Evolutionary conservation across 92 coral and sea anemone species (phyloP), one percentile per base, ranked within the genome.

Genomic region (Epizoanthus illoricatus): DNA sequence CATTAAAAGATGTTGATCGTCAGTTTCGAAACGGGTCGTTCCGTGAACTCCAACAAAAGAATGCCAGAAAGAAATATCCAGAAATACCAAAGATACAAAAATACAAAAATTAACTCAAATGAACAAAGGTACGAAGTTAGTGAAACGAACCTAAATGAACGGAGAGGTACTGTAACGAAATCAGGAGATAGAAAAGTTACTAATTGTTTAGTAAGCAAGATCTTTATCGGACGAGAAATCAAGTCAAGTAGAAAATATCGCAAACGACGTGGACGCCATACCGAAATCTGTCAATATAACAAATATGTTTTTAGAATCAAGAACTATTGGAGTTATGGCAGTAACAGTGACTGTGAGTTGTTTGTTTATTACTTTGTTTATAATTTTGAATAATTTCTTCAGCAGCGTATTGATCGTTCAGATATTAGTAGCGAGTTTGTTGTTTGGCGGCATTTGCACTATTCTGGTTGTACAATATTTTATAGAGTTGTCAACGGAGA

Each of bases 201-300:
- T 73, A 73, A 84, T 69, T 84, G 61, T 84, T 84, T 84, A 73
- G 81, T 84, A 73, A 84, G 81, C 80, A 84, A 54, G 81, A 41
- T 23, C 87, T 73, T 84, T 69, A 84, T 59, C 40, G n/a, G 87
- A 84, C 81, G 87, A 84, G 79, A 15, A 84, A 49, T 84, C 87
- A 65, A 84, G 72, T 56, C 61, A 59, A 79, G 65, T 65, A 73
- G 86, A 72, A 84, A 84, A 84, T 84, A 84, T 72, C 81, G 72
- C 81, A 84, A 84, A 74, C 87, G 49, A 61, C 87, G 54, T 84
- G 74, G 81, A 73, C 81, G 73, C 87, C 87, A 73, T 84, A 73
- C 55, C 67, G 87, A 54, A 82, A 82, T 82, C 79, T 82, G 54
- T 82, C 79, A 82, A 82, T 60, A 82, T 82, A 71, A 69, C 75